Conservation (phyloP, 2,888 invertebrate genomes). For the Dorcus hopei region DNA sequence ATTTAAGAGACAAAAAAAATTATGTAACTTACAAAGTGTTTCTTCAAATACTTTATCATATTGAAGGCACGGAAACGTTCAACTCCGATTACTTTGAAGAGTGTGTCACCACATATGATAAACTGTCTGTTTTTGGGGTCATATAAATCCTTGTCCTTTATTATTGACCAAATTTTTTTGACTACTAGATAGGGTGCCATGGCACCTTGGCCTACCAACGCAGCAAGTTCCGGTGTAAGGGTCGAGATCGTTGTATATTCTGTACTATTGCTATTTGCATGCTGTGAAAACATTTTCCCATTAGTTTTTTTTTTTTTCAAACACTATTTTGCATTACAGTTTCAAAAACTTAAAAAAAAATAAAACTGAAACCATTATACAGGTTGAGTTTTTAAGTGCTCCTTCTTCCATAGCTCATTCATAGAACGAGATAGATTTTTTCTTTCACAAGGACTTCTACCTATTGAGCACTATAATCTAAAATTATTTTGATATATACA, state of each 20-base stretch:
- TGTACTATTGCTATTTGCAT: constrained; percentile 50
- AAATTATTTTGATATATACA: too few relatives aligned
- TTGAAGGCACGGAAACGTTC: constrained; percentile 93
- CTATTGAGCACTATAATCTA: too few relatives aligned
- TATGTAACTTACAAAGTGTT: constrained; percentile 72
- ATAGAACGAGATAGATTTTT: too few relatives aligned
- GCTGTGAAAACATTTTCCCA: constrained; percentile 22
- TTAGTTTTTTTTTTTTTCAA: too few relatives aligned
- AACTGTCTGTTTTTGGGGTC: constrained; percentile 95
- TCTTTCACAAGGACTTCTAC: too few relatives aligned
- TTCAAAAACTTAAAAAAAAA: too few relatives aligned
- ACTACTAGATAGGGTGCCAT: constrained; percentile 89
- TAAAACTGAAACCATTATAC: too few relatives aligned
- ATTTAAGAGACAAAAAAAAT: not conserved
- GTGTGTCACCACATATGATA: constrained; percentile 89
- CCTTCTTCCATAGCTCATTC: too few relatives aligned
- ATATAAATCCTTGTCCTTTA: constrained; percentile 83
- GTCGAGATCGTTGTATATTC: constrained; percentile 84
- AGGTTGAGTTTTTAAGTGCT: too few relatives aligned
- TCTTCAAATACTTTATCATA: constrained; percentile 95
- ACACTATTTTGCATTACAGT: too few relatives aligned
- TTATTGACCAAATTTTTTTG: constrained; percentile 85
- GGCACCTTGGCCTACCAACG: constrained; percentile 77
- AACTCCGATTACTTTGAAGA: constrained; percentile 84
- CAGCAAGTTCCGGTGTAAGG: constrained; percentile 80